phyloP scores from a whole-genome alignment of 2,797 vertebrate species.

The Furcifer pardalis region DNA sequence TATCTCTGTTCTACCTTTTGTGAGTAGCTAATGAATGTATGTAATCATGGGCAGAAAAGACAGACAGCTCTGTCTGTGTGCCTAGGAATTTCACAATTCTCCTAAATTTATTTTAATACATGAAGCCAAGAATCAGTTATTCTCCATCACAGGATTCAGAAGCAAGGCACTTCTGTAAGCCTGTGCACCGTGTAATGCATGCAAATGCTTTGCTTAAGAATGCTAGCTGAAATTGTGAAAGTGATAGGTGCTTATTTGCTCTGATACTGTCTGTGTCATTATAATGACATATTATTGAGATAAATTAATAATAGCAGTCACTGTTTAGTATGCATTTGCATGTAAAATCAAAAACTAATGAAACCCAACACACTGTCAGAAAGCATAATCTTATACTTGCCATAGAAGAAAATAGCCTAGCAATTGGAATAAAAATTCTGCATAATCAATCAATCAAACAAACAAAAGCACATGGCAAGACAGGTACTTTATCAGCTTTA shows the following conservation, averaged over 20 bases:
- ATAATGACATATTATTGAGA: conserved; percentile 59
- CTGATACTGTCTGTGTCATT: conserved; percentile 64
- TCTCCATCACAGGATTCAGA: conserved; percentile 61
- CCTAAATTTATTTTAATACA: conserved; percentile 61
- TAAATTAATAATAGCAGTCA: conserved; percentile 59
- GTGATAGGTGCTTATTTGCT: conserved; percentile 69
- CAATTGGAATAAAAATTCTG: background rate
- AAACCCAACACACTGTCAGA: conserved; percentile 47
- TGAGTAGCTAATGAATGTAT: too few relatives aligned
- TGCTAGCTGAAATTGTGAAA: conserved; percentile 65
- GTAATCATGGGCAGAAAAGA: background rate
- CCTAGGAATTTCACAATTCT: conserved; percentile 56
- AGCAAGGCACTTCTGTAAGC: conserved; percentile 61
- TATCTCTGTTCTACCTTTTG: too few relatives aligned
- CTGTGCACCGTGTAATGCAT: conserved; percentile 58
- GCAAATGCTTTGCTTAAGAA: conserved; percentile 65
- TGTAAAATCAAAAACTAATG: conserved; percentile 53
- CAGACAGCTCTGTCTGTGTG: conserved; percentile 30
- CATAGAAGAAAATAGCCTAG: conserved; percentile 42
- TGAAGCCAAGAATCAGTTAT: conserved; percentile 63
- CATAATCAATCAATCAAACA: background rate
- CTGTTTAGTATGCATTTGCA: conserved; percentile 61
- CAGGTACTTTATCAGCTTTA: background rate
- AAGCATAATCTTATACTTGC: conserved; percentile 17
- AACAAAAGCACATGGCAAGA: conserved; percentile 30